Conservation (phyloP, 2,797 vertebrate species). For the Lagorchestes hirsutus region DNA sequence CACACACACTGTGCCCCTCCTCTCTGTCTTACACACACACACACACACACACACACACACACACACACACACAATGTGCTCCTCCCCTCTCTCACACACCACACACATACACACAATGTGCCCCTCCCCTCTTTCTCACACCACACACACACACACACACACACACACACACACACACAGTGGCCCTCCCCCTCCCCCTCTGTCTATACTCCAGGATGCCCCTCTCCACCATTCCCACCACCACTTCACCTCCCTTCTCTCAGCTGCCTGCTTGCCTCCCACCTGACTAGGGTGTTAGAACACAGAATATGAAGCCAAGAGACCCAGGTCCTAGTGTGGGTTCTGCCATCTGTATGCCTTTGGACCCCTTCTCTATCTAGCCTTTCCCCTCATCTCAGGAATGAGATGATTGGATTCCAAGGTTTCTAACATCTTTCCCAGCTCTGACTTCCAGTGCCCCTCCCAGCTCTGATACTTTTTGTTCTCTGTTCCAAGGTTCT, state of each 20-base stretch:
- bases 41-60: too few species aligned
- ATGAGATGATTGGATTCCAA: neutral
- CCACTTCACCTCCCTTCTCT: neutral
- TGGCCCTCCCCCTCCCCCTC: neutral
- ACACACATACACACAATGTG: too few species aligned
- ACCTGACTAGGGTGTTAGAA: neutral
- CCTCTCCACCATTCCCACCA: neutral
- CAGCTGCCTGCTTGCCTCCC: neutral
- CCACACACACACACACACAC: too few species aligned
- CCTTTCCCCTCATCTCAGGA: neutral
- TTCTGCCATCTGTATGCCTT: neutral
- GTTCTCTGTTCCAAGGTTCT: neutral
- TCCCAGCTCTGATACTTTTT: neutral
- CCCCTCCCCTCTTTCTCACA: too few species aligned
- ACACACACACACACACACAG: too few species aligned
- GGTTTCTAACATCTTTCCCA: neutral
- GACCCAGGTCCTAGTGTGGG: neutral
- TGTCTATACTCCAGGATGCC: neutral
- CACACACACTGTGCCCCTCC: too few species aligned
- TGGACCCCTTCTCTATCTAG: neutral
- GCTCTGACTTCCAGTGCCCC: neutral
- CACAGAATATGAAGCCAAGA: neutral
- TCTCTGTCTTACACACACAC: too few species aligned
- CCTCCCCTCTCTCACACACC: too few species aligned
- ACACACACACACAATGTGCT: too few species aligned